These are phyloP conservation scores for Loris lydekkerianus DNA, from an alignment of 2,797 vertebrate genomes.

Conservation along the genomic window DNA sequence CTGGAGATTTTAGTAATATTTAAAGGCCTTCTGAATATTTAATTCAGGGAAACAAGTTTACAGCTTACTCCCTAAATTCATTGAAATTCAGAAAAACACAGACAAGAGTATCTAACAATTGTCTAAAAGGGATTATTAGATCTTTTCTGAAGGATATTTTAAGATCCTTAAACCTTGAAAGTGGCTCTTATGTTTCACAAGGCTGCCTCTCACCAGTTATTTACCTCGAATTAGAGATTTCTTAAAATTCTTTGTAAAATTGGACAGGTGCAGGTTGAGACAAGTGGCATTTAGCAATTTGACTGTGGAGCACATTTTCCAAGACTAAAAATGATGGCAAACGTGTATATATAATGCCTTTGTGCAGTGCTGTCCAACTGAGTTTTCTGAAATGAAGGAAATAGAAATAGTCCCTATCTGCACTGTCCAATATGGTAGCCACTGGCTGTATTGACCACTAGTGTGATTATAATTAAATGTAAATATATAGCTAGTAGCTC, in stretches of 20 bases:
- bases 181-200: slow-evolving; percentile 73
- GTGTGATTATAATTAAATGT: slow-evolving; percentile 64
- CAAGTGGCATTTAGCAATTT: slow-evolving; percentile 80
- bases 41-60: slow-evolving; percentile 71
- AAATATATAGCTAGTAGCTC: slow-evolving; percentile 19
- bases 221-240: slow-evolving; percentile 80
- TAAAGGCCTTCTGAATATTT: slow-evolving; percentile 70
- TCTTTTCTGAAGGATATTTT: slow-evolving; percentile 75
- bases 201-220: slow-evolving; percentile 71
- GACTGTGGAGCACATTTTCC: slow-evolving; percentile 71
- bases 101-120: slow-evolving; percentile 61
- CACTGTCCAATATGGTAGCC: neutral
- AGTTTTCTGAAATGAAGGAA: slow-evolving; percentile 50
- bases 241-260: slow-evolving; percentile 79
- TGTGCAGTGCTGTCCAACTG: neutral
- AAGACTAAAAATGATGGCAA: slow-evolving; percentile 78
- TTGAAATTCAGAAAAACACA: slow-evolving; percentile 80
- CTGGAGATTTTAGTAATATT: slow-evolving; percentile 61
- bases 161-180: slow-evolving; percentile 71
- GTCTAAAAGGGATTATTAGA: slow-evolving; percentile 74
- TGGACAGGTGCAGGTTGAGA: slow-evolving; percentile 78
- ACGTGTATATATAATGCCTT: slow-evolving; percentile 45
- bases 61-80: slow-evolving; percentile 65
- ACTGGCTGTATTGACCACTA: neutral
- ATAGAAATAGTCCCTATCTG: slow-evolving; percentile 19